phyloP scores from a whole-genome alignment of 2,888 invertebrate species.

The Pristionchus arcanus region DNA sequence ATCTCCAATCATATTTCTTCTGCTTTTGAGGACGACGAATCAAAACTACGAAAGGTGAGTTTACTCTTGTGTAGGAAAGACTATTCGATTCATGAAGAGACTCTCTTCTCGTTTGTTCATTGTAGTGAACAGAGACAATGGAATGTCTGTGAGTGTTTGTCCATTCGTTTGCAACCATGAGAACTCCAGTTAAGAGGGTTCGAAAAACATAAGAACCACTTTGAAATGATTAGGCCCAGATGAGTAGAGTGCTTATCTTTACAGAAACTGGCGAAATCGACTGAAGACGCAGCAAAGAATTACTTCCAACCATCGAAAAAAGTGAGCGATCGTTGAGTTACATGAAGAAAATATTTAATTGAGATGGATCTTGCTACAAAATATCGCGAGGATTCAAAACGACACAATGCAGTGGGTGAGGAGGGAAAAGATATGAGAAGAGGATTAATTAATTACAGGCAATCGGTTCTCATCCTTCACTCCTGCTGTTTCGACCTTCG shows the following conservation, averaged over 20 bases:
- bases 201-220: background rate
- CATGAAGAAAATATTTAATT: background rate
- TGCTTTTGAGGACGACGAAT: constrained; percentile 71
- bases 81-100: background rate
- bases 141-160: background rate
- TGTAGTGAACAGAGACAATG: constrained; percentile 34
- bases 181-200: background rate
- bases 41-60: constrained; percentile 63
- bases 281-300: constrained; percentile 85
- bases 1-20: background rate
- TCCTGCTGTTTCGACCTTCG: constrained; percentile 64
- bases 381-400: constrained; percentile 81
- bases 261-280: constrained; percentile 81
- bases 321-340: background rate
- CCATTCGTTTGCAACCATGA: background rate
- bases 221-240: background rate
- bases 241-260: background rate
- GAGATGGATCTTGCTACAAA: constrained; percentile 83
- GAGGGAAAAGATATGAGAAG: background rate
- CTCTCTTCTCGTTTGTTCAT: background rate
- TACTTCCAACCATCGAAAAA: constrained; percentile 87
- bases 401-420: constrained; percentile 51
- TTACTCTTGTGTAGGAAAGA: constrained; percentile 49
- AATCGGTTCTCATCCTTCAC: constrained; percentile 40
- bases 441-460: constrained; percentile 15